Evolutionary conservation across 2,888 invertebrate genomes (phyloP), one percentile per base, ranked within the genome.

Genomic region (Athalia rosae): DNA sequence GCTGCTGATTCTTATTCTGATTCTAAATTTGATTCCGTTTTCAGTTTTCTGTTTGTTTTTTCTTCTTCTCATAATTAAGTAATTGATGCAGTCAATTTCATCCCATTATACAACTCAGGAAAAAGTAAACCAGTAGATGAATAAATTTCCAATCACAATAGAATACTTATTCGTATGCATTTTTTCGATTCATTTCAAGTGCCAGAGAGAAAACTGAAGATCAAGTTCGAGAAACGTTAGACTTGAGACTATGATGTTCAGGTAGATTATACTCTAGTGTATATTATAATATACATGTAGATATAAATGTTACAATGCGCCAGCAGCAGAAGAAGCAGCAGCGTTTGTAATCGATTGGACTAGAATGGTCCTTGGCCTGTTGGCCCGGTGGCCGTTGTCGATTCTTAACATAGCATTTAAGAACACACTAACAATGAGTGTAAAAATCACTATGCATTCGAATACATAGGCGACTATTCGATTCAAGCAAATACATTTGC

Each of bases 311-410:
- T 45, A 7, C 66, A 66, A 66, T 66, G 66, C 66, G 47, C 47
- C 66, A 66, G 28, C 13, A 47, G 66, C 47, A 53, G 53, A 9
- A 53, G 53, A 45, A 66, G 66, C 66, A 43, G 28, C 41, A 11
- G 48, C 13, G 13, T 59, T 59, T 13, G 13, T 71, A 71, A 71
- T 71, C 71, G 71, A 71, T 71, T 71, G 28, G 71, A 58, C n/a
- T 41, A 45, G 58, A 58, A 71, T 71, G 71, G 71, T 71, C 69
- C 64, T 64, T 64, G 64, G 64, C 64, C 64, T 47, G 64, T 53
- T 71, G 56, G 71, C 71, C 71, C 43, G 45, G 11, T 45, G 56
- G 58, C 56, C 56, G 58, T 53, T 53, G n/a, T 7, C 28, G 28
- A 28, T 28, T 28, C 28, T 28, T 28, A 28, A 28, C 28, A 28